Evolutionary conservation across 2,113 vertebrate genomes (phyloP), one percentile per base, ranked within the genome.

Genomic region (Cynocephalus volans): DNA sequence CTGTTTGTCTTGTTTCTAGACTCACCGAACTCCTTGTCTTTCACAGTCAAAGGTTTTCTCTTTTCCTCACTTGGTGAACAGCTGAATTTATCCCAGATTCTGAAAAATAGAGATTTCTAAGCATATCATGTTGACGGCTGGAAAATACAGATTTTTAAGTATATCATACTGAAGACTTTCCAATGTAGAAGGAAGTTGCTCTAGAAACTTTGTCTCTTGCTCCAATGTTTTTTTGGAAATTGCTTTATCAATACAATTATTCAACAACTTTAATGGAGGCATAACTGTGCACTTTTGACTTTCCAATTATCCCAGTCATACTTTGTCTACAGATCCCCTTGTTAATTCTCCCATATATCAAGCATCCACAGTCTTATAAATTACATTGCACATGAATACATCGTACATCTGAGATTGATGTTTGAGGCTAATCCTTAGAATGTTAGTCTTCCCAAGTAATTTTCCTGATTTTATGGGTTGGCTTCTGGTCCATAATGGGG

Each of bases 1-100:
- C 98, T 98, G 95, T 98, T 98, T 98, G 98, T 98, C 98, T 99
- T 98, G 97, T 99, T 98, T 99, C 98, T 98, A 98, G 98, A 98
- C 95, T 98, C 97, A 97, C 97, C 98, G 98, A 98, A 98, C 96
- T 97, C 97, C 98, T 98, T 98, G 97, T 98, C 98, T 98, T 98
- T 98, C 96, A 98, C 93, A 98, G 97, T 98, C 98, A 99, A 98
- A 98, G 98, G 97, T 98, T 98, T 98, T 98, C 97, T 96, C 54
- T 95, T 98, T 96, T 88, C 24, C 96, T 98, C 96, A 96, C 94
- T 97, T 98, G 97, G 97, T 31, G 96, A 98, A 92, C 92, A 98
- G 97, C 64, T 93, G 52, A 98, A 98, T 98, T 97, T 98, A 84
- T 80, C 21, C 24, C 36, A 90, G 62, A 85, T 97, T 90, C 84